Evolutionary conservation across 2,113 vertebrate species (phyloP), one percentile per base, ranked within the genome.

Genomic region (Cyphomyrus plagiostoma): DNA sequence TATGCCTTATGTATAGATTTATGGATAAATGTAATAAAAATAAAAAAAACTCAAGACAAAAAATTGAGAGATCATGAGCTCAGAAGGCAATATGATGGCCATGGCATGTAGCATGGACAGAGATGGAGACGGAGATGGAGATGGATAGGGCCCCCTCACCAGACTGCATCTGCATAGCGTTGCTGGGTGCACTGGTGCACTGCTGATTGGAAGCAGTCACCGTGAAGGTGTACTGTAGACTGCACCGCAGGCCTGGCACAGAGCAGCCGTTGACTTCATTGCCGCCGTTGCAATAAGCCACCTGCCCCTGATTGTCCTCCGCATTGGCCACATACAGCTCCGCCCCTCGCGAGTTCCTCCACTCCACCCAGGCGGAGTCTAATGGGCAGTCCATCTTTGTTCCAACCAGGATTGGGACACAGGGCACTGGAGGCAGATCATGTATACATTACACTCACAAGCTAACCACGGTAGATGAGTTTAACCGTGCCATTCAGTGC

Each of bases 321-420:
- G 90, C 91, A 4, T 84, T 74, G 53, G 93, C 90, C 0, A 91
- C 74, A 49, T 96, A 96, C 23, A 82, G 42, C 42, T 94, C 91
- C 0, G 93, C 93, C 10, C 94, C 94, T 0, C 56, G 91, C 0
- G 94, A 90, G 62, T 92, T 88, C 0, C 94, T 49, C 89, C 94
- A 96, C 3, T 92, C 90, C 74, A 96, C 91, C 93, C 93, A 94
- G 70, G 94, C 94, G 0, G 94, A 94, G 89, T 95, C 95, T 0
- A 92, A 92, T 26, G 94, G 89, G 89, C 96, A 97, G 92, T 96
- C 95, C 3, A 96, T 92, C 87, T 96, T 93, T 52, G 95, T 95
- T 0, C 89, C 90, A 0, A 90, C 74, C 58, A 96, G 88, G 19
- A 39, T 52, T 35, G 96, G 95, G 7, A 91, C 48, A 26, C 96